A percentile compares a stretch with the other conserved stretches of the same genome.
Evolutionary conservation across 2,797 vertebrate species (phyloP).

Genomic region (Chromis chromis): DNA sequence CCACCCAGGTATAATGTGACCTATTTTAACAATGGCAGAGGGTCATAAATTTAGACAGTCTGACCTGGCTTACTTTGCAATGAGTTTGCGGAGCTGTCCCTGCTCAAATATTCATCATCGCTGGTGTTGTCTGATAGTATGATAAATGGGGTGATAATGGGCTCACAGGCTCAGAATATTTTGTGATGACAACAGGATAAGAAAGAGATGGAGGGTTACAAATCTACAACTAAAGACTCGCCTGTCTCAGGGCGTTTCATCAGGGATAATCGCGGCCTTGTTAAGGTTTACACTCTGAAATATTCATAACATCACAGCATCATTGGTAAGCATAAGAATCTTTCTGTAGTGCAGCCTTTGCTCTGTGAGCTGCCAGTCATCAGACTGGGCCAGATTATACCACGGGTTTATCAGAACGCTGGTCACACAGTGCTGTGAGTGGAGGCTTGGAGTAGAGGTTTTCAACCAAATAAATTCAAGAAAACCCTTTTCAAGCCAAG

Average conservation of each 20-base stretch:
- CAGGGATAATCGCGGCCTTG: neutral
- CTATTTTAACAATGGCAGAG: slow-evolving; percentile 8
- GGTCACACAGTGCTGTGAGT: neutral
- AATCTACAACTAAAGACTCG: neutral
- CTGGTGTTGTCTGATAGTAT: neutral
- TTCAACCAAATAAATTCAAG: neutral
- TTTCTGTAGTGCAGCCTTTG: neutral
- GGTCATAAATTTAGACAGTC: slow-evolving; percentile 7
- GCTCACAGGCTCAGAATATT: neutral
- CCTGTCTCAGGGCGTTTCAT: neutral
- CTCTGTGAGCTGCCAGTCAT: neutral
- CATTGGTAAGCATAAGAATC: neutral
- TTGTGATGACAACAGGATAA: neutral
- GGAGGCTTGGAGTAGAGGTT: neutral
- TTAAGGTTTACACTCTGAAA: neutral
- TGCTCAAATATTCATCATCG: neutral
- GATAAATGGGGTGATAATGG: neutral
- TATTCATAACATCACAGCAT: neutral
- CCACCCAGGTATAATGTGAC: slow-evolving; percentile 7
- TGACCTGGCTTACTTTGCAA: slow-evolving; percentile 30
- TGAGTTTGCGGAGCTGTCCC: neutral
- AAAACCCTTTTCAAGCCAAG: too few species aligned
- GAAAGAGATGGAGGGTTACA: neutral
- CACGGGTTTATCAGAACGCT: neutral
- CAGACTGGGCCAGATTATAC: too few species aligned